Conservation (phyloP, 1,140 invertebrate species). For the Drosophila nasuta region DNA sequence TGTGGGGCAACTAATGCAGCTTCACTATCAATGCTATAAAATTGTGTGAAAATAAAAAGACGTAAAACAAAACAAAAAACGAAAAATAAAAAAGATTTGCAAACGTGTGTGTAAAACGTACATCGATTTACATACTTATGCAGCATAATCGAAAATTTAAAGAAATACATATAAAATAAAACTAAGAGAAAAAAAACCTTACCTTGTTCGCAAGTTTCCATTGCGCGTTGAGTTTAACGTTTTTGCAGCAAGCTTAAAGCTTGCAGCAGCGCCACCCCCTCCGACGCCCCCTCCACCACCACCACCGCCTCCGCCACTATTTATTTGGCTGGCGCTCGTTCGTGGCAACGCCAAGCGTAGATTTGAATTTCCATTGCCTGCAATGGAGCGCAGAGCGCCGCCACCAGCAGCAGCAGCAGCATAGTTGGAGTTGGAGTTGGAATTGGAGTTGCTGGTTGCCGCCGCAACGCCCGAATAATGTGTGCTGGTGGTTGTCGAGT, state of each 20-base stretch:
- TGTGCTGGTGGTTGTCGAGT: conserved; percentile 7
- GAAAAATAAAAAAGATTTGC: background rate
- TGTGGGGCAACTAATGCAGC: conserved; percentile 12
- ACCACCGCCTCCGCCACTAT: conserved; percentile 81
- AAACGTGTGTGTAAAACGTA: conserved; percentile 15
- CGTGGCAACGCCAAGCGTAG: conserved; percentile 61
- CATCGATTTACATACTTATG: conserved; percentile 10
- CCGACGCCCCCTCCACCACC: conserved; percentile 78
- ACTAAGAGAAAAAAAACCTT: conserved; percentile 80
- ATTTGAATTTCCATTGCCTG: conserved; percentile 61
- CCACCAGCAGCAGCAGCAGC: background rate
- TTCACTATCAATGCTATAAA: conserved; percentile 26
- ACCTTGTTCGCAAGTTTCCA: conserved; percentile 87
- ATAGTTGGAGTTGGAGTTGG: conserved; percentile 23
- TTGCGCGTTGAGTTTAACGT: conserved; percentile 62
- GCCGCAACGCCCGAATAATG: conserved; percentile 30
- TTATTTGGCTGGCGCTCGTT: conserved; percentile 69
- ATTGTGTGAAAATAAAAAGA: conserved; percentile 14
- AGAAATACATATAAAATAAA: too few species aligned
- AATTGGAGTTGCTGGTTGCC: conserved; percentile 30
- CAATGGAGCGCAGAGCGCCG: conserved; percentile 30
- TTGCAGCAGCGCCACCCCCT: conserved; percentile 87
- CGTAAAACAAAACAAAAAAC: conserved; percentile 1
- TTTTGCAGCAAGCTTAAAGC: conserved; percentile 61
- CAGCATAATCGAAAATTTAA: conserved; percentile 81